Conservation (phyloP, 37 sponge, comb jelly and placozoan genomes). For the Beroe ovata region DNA sequence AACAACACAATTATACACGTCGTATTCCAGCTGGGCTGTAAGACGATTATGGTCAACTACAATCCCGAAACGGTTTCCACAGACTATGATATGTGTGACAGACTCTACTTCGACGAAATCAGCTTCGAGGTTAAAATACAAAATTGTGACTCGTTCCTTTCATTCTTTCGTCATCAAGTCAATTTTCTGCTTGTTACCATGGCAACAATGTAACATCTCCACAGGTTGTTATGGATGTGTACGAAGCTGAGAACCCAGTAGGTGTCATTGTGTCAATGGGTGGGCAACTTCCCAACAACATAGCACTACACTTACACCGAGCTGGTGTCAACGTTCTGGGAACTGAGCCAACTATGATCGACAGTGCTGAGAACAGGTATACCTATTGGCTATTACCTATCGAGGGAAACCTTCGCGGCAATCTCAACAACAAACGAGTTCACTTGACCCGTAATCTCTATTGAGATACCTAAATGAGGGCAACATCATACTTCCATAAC, state of each 20-base stretch:
- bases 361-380: constrained; percentile 91
- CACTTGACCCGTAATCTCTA: too few relatives aligned
- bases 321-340: constrained; percentile 76
- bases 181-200: background rate
- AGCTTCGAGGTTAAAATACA: constrained; percentile 87
- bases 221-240: constrained; percentile 90
- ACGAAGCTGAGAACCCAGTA: constrained; percentile 86
- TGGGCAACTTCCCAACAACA: constrained; percentile 98
- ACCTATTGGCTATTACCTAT: too few relatives aligned
- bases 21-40: constrained; percentile 70
- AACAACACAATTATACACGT: background rate
- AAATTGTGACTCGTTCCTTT: background rate
- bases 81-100: constrained; percentile 96
- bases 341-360: constrained; percentile 93
- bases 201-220: background rate
- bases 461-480: too few relatives aligned
- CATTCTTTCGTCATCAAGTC: background rate
- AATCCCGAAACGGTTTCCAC: constrained; percentile 96
- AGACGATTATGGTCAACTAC: constrained; percentile 86
- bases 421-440: too few relatives aligned
- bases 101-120: constrained; percentile 97
- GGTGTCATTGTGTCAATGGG: constrained; percentile 95
- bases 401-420: too few relatives aligned
- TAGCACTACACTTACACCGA: constrained; percentile 85
- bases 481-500: too few relatives aligned